phyloP scores from a whole-genome alignment of 2,113 vertebrate species.

The Siphamia tubifer region DNA sequence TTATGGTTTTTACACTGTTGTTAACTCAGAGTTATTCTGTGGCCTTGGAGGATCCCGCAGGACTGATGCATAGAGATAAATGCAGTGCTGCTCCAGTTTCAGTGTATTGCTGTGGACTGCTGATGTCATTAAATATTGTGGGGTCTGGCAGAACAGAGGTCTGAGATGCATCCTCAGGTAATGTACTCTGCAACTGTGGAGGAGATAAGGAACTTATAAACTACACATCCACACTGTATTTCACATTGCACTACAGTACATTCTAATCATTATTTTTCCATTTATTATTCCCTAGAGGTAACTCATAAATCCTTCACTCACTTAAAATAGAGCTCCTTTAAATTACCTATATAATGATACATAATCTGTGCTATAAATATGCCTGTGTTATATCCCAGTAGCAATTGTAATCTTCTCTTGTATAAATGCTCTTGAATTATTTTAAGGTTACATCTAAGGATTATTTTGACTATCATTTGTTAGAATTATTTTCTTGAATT shows the following conservation, averaged over 20 bases:
- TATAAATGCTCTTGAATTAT: not conserved
- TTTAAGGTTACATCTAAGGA: not conserved
- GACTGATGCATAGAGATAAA: constrained; percentile 38
- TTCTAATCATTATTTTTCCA: not conserved
- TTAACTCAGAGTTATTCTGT: constrained; percentile 17
- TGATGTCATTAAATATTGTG: constrained; percentile 41
- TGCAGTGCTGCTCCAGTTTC: constrained; percentile 43
- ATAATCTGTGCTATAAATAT: not conserved
- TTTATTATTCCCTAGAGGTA: constrained; percentile 12
- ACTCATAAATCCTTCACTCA: not conserved
- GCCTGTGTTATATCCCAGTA: not conserved
- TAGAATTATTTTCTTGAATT: not conserved
- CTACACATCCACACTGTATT: not conserved
- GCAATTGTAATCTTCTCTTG: not conserved
- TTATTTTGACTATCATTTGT: not conserved
- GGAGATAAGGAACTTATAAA: not conserved
- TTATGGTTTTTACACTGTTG: too few species aligned
- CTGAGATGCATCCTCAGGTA: not conserved
- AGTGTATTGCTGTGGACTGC: constrained; percentile 16
- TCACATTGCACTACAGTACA: not conserved
- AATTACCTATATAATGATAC: constrained; percentile 3
- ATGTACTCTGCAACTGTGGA: not conserved
- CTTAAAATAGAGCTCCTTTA: constrained; percentile 7
- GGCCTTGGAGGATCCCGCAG: constrained; percentile 11
- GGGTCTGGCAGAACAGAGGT: constrained; percentile 1